Evolutionary conservation across 2,113 vertebrate genomes (phyloP).

Genomic region (Malurus melanocephalus): DNA sequence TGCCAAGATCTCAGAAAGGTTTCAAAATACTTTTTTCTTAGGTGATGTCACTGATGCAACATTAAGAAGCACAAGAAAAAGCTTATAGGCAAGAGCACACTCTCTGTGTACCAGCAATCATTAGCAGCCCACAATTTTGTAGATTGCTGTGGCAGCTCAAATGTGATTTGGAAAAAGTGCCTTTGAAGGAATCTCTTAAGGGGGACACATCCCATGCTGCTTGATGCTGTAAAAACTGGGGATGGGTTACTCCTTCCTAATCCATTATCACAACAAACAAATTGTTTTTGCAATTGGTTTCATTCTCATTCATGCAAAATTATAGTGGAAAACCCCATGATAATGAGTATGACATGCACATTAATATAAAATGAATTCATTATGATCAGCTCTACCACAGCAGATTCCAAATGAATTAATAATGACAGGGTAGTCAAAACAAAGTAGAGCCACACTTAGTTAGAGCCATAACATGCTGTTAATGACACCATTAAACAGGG

Average conservation of each 20-base stretch:
- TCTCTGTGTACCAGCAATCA: not conserved
- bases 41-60: not conserved
- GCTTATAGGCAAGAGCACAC: not conserved
- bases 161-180: not conserved
- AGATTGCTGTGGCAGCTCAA: not conserved
- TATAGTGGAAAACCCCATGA: not conserved
- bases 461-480: not conserved
- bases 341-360: slow-evolving; percentile 22
- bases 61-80: not conserved
- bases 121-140: not conserved
- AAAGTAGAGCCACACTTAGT: not conserved
- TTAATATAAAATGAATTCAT: slow-evolving; percentile 46
- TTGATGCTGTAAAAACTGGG: not conserved
- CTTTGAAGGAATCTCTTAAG: not conserved
- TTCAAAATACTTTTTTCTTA: not conserved
- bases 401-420: slow-evolving; percentile 54
- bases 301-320: slow-evolving; percentile 7
- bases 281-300: slow-evolving; percentile 7
- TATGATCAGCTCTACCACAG: not conserved
- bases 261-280: not conserved
- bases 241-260: not conserved
- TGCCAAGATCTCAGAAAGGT: not conserved
- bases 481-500: not conserved
- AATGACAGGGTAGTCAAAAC: slow-evolving; percentile 45
- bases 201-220: accelerated